Evolutionary conservation across 1,140 invertebrate species (phyloP).

Genomic region (Drosophila baimaii): DNA sequence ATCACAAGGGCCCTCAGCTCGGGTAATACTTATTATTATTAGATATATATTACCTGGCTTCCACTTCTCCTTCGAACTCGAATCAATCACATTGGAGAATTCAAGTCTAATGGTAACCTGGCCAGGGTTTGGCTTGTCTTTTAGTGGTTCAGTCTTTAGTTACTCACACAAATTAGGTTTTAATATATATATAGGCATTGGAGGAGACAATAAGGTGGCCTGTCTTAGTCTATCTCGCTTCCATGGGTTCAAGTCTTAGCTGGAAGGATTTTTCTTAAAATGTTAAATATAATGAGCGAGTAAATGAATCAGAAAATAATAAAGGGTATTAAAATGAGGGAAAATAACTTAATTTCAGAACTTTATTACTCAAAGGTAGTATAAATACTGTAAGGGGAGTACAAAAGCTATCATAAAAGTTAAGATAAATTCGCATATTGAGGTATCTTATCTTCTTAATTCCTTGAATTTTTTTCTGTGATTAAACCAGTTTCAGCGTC

Average conservation of each 20-base stretch:
- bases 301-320: too few relatives aligned
- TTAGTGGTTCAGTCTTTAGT: neutral
- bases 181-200: too few relatives aligned
- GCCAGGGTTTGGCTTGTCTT: too few relatives aligned
- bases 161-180: neutral
- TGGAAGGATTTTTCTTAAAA: neutral
- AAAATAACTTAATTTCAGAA: too few relatives aligned
- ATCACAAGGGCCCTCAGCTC: neutral
- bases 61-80: neutral
- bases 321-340: neutral
- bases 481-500: too few relatives aligned
- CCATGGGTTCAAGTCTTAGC: neutral
- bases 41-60: neutral
- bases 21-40: neutral
- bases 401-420: too few relatives aligned
- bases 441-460: too few relatives aligned
- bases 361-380: too few relatives aligned
- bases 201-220: neutral
- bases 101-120: neutral
- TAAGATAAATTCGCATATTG: too few relatives aligned
- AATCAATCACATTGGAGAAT: conserved; percentile 1
- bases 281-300: neutral
- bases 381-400: too few relatives aligned
- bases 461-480: too few relatives aligned
- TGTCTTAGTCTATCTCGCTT: neutral